These are phyloP conservation scores for Aethina tumida DNA, from an alignment of 1,140 invertebrate species.

Conservation along the genomic window DNA sequence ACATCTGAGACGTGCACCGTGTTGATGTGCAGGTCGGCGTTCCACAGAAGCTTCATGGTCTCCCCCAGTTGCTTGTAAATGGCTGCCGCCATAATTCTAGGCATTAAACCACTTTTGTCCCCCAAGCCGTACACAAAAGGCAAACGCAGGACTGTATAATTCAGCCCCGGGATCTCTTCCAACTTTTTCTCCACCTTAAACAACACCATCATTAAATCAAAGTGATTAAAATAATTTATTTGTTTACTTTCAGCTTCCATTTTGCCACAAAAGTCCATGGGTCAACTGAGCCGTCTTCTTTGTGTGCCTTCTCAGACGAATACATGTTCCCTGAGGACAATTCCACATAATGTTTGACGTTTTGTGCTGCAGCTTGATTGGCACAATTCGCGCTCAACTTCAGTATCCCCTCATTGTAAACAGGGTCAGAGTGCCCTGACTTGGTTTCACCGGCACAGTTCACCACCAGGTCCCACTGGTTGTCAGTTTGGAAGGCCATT, in stretches of 20 bases:
- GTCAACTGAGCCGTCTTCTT: constrained; percentile 63
- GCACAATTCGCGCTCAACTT: constrained; percentile 78
- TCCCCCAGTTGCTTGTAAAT: constrained; percentile 81
- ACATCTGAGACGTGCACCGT: constrained; percentile 81
- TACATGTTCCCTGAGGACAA: constrained; percentile 75
- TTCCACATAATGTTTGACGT: constrained; percentile 66
- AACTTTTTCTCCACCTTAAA: constrained; percentile 72
- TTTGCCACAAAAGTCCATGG: constrained; percentile 77
- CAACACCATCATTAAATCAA: constrained; percentile 3
- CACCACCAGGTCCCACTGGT: constrained; percentile 65
- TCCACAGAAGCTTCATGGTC: constrained; percentile 88
- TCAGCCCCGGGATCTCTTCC: constrained; percentile 51
- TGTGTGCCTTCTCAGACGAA: constrained; percentile 69
- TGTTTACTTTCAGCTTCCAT: constrained; percentile 50
- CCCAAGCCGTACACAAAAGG: constrained; percentile 79
- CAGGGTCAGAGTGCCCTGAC: constrained; percentile 73
- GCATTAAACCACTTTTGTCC: constrained; percentile 71
- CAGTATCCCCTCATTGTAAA: constrained; percentile 82
- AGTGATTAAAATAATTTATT: constrained; percentile 1
- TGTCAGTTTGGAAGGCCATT: constrained; percentile 53
- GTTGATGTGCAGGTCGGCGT: constrained; percentile 71
- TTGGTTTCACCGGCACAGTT: constrained; percentile 89
- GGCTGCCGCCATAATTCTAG: constrained; percentile 72
- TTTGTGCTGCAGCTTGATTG: constrained; percentile 57
- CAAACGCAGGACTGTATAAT: constrained; percentile 71